These are phyloP conservation scores for Cenopis cana DNA, from an alignment of 2,888 invertebrate species.

Conservation along the genomic window DNA sequence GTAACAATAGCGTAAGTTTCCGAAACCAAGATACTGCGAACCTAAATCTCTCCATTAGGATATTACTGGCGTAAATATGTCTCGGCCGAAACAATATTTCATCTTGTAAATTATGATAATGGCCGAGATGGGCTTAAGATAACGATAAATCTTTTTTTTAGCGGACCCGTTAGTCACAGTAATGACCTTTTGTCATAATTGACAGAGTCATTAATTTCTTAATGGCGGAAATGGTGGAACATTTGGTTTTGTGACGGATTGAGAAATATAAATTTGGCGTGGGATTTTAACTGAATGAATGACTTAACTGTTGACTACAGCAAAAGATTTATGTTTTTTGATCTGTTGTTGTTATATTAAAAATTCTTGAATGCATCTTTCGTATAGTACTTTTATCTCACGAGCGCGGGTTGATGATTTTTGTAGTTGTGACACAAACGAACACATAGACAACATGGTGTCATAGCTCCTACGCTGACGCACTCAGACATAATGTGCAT, in stretches of 20 bases:
- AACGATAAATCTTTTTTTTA: constrained; percentile 60
- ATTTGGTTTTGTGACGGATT: neutral
- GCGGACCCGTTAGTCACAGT: constrained; percentile 46
- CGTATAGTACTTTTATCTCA: no score
- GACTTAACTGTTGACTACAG: neutral
- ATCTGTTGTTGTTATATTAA: no score
- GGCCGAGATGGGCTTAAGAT: constrained; percentile 56
- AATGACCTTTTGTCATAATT: constrained; percentile 29
- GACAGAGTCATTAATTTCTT: constrained; percentile 27
- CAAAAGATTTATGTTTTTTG: no score
- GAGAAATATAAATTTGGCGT: neutral
- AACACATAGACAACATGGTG: no score
- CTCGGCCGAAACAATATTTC: constrained; percentile 56
- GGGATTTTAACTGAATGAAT: neutral
- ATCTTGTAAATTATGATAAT: constrained; percentile 68
- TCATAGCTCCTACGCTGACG: no score
- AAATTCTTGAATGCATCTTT: no score
- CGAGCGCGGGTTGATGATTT: no score
- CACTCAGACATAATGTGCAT: no score
- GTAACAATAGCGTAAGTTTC: neutral
- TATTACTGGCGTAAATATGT: constrained; percentile 56
- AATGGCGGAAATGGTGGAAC: constrained; percentile 8
- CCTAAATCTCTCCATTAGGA: constrained; percentile 66
- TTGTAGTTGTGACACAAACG: no score
- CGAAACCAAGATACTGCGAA: constrained; percentile 46